phyloP scores from a whole-genome alignment of 2,113 vertebrate genomes.

The Paradisaea rubra region DNA sequence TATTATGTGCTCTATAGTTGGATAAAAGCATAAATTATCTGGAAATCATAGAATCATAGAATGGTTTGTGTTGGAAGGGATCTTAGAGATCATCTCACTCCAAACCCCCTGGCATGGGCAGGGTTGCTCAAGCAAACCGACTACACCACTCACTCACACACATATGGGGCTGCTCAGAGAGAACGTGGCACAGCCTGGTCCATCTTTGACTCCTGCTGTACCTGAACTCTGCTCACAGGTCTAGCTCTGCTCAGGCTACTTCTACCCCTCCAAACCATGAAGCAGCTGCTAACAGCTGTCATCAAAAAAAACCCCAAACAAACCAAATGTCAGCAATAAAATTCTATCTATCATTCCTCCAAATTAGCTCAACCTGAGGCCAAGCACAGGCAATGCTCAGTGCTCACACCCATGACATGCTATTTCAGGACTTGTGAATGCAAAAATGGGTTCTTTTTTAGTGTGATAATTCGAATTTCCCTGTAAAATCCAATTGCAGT shows the following conservation, averaged over 20 bases:
- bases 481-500: conserved; percentile 19
- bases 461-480: conserved; percentile 10
- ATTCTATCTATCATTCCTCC: conserved; percentile 17
- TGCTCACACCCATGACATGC: conserved; percentile 1
- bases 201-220: neutral
- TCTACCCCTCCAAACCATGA: neutral
- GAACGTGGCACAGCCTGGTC: neutral
- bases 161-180: neutral
- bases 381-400: conserved; percentile 25
- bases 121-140: neutral
- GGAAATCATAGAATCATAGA: neutral
- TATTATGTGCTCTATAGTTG: neutral
- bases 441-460: conserved; percentile 2
- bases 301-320: neutral
- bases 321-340: conserved; percentile 22
- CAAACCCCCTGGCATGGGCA: neutral
- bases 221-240: neutral
- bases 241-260: neutral
- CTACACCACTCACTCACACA: neutral
- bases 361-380: conserved; percentile 55
- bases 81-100: neutral
- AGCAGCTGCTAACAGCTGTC: conserved; percentile 49
- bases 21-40: conserved; percentile 16
- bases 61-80: neutral
- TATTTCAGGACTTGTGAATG: conserved; percentile 25